A percentile compares a stretch with the other conserved stretches of the same genome.
phyloP scores from a whole-genome alignment of 2,113 vertebrate species.

The Prunella himalayana region DNA sequence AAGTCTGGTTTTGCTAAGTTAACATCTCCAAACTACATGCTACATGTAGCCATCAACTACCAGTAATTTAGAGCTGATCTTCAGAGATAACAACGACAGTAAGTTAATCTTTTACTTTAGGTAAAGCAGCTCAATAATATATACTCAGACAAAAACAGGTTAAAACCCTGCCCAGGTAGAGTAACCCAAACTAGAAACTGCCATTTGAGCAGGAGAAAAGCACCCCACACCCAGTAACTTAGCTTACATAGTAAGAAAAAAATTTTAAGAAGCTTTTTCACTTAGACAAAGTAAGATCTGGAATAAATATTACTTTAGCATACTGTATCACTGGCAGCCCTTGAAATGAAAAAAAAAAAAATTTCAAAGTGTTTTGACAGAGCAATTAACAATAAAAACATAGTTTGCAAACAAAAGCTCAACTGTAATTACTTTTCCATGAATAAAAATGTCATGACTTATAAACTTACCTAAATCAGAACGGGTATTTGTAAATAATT shows the following conservation, averaged over 20 bases:
- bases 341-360: neutral
- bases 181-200: neutral
- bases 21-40: neutral
- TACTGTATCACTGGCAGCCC: neutral
- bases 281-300: neutral
- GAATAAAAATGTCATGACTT: neutral
- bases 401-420: neutral
- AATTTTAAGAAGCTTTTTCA: neutral
- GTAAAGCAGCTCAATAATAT: neutral
- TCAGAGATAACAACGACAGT: neutral
- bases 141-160: neutral
- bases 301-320: neutral
- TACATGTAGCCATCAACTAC: neutral
- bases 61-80: neutral
- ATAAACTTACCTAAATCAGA: conserved; percentile 91
- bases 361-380: neutral
- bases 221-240: neutral
- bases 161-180: neutral
- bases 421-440: neutral
- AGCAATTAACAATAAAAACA: neutral
- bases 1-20: neutral
- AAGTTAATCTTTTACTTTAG: neutral
- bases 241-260: neutral
- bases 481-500: conserved; percentile 96
- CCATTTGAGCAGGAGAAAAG: neutral